Base-by-base conservation (phyloP, 2,113 vertebrate genomes). In the Anhinga anhinga region DNA sequence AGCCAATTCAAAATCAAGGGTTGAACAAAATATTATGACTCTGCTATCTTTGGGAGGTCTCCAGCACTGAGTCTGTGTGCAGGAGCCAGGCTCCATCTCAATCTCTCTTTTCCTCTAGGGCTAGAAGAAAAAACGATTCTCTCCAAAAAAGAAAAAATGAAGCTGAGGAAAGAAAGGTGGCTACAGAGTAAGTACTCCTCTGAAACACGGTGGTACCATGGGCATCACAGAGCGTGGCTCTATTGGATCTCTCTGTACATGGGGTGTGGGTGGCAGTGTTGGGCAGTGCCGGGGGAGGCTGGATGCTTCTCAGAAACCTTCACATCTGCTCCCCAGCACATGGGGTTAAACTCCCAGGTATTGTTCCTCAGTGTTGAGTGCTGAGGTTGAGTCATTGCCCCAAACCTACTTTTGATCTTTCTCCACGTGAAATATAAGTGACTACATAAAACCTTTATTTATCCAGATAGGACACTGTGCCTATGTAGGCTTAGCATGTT, bases 111-210 rank as follows among this genome's bases (percentile, higher is more conserved):
- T 96, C 36, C 81, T 96, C 49, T 88, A 99, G 99, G 95, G 82
- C 61, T 92, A 11, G 98, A 98, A 78, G 94, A 95, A 53, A 99
- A 98, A 94, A 40, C 71, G 2, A 8, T 98, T 70, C 94, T 99
- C 93, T 95, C 99, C 27, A 99, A 99, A 97, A 99, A 99, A 91
- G 99, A 99, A 94, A 99, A 99, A 93, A 98, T 98, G 97, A 99
- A 99, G 95, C 98, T 99, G 97, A 97, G 99, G 61, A 98, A 98
- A n/a, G 98, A 99, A 26, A 88, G 94, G 7, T 99, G 99, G 99
- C 97, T 99, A 4, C 98, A 98, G 97, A 99, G 99, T 99, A 95
- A 99, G 99, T 97, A 69, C 13, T 63, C 4, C 26, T 76, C 34
- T 11, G 4, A 26, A 36, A 16, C 36, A 10, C 0, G 1, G 25